A percentile compares a stretch with the other conserved stretches of the same genome.
phyloP scores from a whole-genome alignment of 2,888 invertebrate genomes.

The Exocentrus adspersus region DNA sequence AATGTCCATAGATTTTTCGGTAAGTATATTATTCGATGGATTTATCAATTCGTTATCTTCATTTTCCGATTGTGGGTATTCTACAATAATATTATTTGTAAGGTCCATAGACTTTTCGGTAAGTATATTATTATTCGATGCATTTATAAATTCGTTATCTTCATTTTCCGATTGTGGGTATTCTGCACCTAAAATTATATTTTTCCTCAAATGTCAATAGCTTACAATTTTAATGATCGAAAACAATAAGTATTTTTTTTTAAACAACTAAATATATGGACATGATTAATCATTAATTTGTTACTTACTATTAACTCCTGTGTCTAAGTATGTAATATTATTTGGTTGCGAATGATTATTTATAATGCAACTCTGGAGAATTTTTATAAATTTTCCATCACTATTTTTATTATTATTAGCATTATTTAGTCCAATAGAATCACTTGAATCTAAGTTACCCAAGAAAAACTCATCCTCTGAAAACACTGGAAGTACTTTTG shows the following conservation, averaged over 20 bases:
- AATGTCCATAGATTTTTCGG: conserved; percentile 2
- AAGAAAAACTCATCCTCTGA: conserved; percentile 2
- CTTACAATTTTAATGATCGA: neutral
- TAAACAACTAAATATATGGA: too few relatives aligned
- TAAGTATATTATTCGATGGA: conserved; percentile 1
- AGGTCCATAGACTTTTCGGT: conserved; percentile 1
- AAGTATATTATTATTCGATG: conserved; percentile 3
- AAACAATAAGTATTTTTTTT: neutral
- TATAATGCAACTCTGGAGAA: too few relatives aligned
- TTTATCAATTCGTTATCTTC: conserved; percentile 1
- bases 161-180: conserved; percentile 1
- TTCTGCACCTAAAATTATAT: neutral
- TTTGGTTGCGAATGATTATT: too few relatives aligned
- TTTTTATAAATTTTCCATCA: too few relatives aligned
- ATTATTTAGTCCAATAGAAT: too few relatives aligned
- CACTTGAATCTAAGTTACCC: conserved; percentile 12
- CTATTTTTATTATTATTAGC: too few relatives aligned
- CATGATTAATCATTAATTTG: neutral
- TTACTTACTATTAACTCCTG: neutral
- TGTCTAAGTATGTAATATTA: neutral
- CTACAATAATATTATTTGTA: neutral
- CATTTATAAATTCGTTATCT: neutral
- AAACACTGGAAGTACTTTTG: conserved; percentile 4
- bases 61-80: conserved; percentile 1
- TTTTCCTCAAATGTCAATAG: conserved; percentile 1